Conservation (phyloP, 2,888 invertebrate genomes). For the Deilephila elpenor region DNA sequence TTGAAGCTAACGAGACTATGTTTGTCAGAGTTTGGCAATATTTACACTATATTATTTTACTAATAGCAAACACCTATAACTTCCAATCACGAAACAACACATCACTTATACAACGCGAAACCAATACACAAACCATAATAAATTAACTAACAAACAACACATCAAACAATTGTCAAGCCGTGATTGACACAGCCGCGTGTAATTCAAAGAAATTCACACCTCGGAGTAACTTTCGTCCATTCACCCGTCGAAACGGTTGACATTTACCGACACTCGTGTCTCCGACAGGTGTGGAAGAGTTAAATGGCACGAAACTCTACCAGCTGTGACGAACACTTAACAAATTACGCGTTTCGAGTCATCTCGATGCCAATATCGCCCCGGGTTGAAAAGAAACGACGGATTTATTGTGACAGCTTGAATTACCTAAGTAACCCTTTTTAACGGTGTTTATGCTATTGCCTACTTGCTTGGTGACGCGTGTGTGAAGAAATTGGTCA, state of each 20-base stretch:
- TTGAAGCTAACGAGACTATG: no score
- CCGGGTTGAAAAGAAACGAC: not conserved
- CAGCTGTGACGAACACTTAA: constrained; percentile 15
- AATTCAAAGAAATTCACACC: constrained; percentile 20
- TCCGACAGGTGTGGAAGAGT: constrained; percentile 15
- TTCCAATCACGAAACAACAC: no score
- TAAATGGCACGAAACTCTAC: constrained; percentile 7
- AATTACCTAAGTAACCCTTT: not conserved
- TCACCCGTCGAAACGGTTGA: constrained; percentile 23
- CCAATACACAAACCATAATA: constrained; percentile 5
- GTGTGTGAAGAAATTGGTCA: not conserved
- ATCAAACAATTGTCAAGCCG: not conserved
- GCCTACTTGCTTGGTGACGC: not conserved
- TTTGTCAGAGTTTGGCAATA: no score
- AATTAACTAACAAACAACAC: constrained; percentile 9
- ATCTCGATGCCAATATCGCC: not conserved
- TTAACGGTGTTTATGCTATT: not conserved
- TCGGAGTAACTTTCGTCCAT: constrained; percentile 14
- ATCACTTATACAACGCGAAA: no score
- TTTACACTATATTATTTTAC: no score
- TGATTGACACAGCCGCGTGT: not conserved
- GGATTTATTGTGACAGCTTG: constrained; percentile 1
- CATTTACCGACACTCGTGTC: constrained; percentile 22
- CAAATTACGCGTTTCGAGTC: constrained; percentile 13
- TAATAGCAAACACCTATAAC: no score